Evolutionary conservation across 2,797 vertebrate species (phyloP).

Genomic region (Amphiprion clarkii): DNA sequence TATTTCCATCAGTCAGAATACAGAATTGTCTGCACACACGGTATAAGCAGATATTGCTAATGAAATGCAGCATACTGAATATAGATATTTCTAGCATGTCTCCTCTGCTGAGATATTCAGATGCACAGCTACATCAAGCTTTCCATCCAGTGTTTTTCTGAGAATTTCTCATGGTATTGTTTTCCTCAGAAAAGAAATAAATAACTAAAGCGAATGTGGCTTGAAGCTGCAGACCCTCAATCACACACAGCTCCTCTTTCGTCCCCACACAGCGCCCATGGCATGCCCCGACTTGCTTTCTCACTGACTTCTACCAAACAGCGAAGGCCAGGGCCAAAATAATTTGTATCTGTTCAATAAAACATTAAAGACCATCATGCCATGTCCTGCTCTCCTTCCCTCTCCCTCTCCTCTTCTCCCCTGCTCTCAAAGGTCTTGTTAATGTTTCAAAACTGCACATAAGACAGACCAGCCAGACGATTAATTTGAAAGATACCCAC

Average conservation of each 20-base stretch:
- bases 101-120: constrained; percentile 23
- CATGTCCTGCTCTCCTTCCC: constrained; percentile 78
- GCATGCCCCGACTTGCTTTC: constrained; percentile 79
- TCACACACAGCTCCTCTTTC: constrained; percentile 64
- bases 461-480: constrained; percentile 88
- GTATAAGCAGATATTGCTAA: not conserved
- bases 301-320: constrained; percentile 82
- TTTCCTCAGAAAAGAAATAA: constrained; percentile 60
- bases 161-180: constrained; percentile 47
- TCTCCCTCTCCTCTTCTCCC: constrained; percentile 61
- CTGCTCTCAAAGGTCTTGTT: constrained; percentile 89
- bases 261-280: constrained; percentile 76
- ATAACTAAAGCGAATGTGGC: constrained; percentile 64
- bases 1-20: not conserved
- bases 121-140: constrained; percentile 10
- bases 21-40: not conserved
- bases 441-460: constrained; percentile 90
- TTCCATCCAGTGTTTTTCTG: constrained; percentile 12
- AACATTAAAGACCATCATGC: constrained; percentile 87
- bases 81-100: too few relatives aligned
- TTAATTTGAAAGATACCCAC: constrained; percentile 90
- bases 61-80: not conserved
- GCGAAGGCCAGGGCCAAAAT: constrained; percentile 86
- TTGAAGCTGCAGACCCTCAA: constrained; percentile 69
- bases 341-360: constrained; percentile 91